Percentiles rank a stretch among this genome's conserved stretches.
Evolutionary conservation across 2,888 invertebrate genomes (phyloP).

Genomic region (Cynaeus angustus): DNA sequence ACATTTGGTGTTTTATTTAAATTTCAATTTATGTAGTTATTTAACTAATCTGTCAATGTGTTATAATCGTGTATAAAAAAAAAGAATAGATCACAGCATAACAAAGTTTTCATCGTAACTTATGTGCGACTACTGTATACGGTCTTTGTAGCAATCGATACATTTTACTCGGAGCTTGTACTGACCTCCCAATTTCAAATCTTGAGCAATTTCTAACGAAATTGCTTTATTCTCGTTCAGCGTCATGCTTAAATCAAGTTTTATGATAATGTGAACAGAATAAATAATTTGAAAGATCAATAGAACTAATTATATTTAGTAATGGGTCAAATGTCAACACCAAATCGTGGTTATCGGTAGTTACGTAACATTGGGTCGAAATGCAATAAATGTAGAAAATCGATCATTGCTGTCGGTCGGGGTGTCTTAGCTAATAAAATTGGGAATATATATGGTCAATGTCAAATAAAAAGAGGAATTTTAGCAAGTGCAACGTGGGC

Average conservation of each 20-base stretch:
- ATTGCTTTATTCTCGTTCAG: constrained; percentile 40
- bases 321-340: no score
- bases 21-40: no score
- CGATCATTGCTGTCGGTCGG: constrained; percentile 42
- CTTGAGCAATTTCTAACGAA: constrained; percentile 38
- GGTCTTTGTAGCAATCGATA: constrained; percentile 44
- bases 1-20: no score
- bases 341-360: no score
- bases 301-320: not conserved
- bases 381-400: constrained; percentile 43
- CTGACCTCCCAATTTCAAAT: constrained; percentile 45
- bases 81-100: not conserved
- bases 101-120: constrained; percentile 37
- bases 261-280: constrained; percentile 1
- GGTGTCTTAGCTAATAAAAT: constrained; percentile 44
- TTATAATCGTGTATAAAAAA: no score
- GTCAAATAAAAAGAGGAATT: constrained; percentile 29
- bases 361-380: no score
- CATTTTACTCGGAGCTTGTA: constrained; percentile 36
- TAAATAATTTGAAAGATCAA: not conserved
- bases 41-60: no score
- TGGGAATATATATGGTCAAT: constrained; percentile 29
- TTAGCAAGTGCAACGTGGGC: constrained; percentile 11
- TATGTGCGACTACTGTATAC: constrained; percentile 40
- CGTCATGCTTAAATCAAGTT: constrained; percentile 21